Evolutionary conservation across 2,888 invertebrate species (phyloP).

Genomic region (Stratiomys singularior): DNA sequence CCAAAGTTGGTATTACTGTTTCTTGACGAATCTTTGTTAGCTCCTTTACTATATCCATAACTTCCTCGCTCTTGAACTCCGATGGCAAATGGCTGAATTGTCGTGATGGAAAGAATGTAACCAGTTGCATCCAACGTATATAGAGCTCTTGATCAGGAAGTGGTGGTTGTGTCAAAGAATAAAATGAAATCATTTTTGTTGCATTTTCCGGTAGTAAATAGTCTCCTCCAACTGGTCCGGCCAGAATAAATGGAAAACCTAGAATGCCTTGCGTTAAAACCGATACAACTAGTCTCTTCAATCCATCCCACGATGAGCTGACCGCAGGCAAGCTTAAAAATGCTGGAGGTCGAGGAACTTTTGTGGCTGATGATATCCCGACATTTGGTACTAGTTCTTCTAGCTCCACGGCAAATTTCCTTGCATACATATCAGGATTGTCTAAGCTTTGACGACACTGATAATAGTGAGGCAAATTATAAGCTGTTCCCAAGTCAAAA

Average conservation of each 20-base stretch:
- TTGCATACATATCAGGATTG: slow-evolving; percentile 87
- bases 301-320: slow-evolving; percentile 88
- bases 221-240: slow-evolving; percentile 94
- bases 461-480: slow-evolving; percentile 88
- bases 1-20: slow-evolving; percentile 79
- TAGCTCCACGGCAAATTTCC: slow-evolving; percentile 74
- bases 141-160: slow-evolving; percentile 85
- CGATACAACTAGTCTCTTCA: slow-evolving; percentile 85
- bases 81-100: slow-evolving; percentile 91
- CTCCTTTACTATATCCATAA: slow-evolving; percentile 80
- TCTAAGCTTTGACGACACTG: slow-evolving; percentile 77
- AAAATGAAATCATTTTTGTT: slow-evolving; percentile 66
- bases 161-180: slow-evolving; percentile 68
- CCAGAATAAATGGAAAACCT: slow-evolving; percentile 93
- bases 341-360: slow-evolving; percentile 83
- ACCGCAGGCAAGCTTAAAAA: slow-evolving; percentile 88
- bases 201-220: slow-evolving; percentile 72
- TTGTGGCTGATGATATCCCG: slow-evolving; percentile 85
- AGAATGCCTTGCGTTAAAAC: slow-evolving; percentile 88
- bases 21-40: slow-evolving; percentile 79
- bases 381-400: slow-evolving; percentile 72
- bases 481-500: slow-evolving; percentile 83
- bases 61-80: slow-evolving; percentile 82
- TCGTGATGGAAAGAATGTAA: slow-evolving; percentile 90
- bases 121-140: slow-evolving; percentile 89